A percentile compares a stretch with the other conserved stretches of the same genome.
phyloP scores from a whole-genome alignment of 2,113 vertebrate genomes.

The Colinus virginianus region DNA sequence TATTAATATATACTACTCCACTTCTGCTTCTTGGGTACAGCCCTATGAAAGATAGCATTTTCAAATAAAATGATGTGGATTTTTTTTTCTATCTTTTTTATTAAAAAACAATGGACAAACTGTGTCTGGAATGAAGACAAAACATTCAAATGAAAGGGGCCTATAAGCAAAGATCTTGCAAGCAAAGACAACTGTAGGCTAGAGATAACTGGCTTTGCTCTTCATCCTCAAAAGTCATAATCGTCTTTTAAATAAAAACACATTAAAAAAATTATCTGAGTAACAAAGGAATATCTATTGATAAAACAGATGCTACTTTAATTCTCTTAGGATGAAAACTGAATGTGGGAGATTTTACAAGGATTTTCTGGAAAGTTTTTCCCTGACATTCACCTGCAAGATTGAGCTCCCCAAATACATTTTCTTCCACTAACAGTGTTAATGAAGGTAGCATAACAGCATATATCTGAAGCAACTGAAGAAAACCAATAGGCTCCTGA shows the following conservation, averaged over 20 bases:
- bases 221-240: fast-evolving
- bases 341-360: not conserved
- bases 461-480: not conserved
- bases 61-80: not conserved
- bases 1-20: not conserved
- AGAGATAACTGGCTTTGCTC: not conserved
- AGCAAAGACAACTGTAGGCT: not conserved
- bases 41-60: not conserved
- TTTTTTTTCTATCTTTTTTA: too few species aligned
- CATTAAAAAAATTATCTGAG: not conserved
- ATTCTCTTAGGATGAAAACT: not conserved
- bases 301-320: not conserved
- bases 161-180: not conserved
- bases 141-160: not conserved
- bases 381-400: not conserved
- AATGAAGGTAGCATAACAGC: fast-evolving
- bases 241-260: not conserved
- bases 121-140: not conserved
- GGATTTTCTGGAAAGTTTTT: not conserved
- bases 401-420: not conserved
- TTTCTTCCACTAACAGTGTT: not conserved
- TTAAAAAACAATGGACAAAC: not conserved
- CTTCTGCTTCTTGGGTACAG: not conserved
- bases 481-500: not conserved
- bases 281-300: not conserved